These are phyloP conservation scores for Acrossocheilus fasciatus DNA, from an alignment of 2,797 vertebrate genomes.

Conservation along the genomic window DNA sequence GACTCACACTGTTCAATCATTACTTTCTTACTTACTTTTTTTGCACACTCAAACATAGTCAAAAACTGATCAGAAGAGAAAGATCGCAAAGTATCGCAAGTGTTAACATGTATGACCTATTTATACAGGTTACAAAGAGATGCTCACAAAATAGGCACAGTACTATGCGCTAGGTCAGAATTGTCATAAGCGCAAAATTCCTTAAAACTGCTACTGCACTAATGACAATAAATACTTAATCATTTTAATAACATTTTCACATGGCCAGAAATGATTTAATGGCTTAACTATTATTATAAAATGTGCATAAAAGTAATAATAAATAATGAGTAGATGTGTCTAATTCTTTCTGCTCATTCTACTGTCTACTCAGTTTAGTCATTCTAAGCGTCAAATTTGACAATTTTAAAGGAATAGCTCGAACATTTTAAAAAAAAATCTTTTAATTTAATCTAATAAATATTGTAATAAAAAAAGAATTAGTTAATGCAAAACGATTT, in stretches of 20 bases:
- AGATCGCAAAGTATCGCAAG: not conserved
- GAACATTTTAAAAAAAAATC: not conserved
- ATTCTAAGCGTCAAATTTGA: not conserved
- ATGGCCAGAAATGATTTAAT: not conserved
- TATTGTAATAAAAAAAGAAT: too few relatives aligned
- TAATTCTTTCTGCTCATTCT: not conserved
- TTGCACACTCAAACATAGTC: not conserved
- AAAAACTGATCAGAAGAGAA: slow-evolving; percentile 1
- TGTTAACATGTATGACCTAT: not conserved
- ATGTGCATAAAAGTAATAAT: not conserved
- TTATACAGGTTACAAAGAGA: not conserved
- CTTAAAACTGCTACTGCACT: not conserved
- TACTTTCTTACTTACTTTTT: not conserved
- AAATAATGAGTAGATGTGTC: not conserved
- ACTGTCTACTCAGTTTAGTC: not conserved
- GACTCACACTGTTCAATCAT: not conserved
- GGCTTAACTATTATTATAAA: not conserved
- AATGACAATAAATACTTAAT: not conserved
- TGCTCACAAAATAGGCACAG: not conserved
- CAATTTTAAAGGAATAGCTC: not conserved
- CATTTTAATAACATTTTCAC: not conserved
- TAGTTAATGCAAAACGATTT: not conserved
- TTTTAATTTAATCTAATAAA: too few relatives aligned
- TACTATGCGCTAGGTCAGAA: not conserved
- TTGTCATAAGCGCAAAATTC: not conserved